Percentiles rank a stretch among this genome's conserved stretches.
These are phyloP conservation scores for Lysandra coridon DNA, from an alignment of 2,888 invertebrate genomes.

Conservation along the genomic window DNA sequence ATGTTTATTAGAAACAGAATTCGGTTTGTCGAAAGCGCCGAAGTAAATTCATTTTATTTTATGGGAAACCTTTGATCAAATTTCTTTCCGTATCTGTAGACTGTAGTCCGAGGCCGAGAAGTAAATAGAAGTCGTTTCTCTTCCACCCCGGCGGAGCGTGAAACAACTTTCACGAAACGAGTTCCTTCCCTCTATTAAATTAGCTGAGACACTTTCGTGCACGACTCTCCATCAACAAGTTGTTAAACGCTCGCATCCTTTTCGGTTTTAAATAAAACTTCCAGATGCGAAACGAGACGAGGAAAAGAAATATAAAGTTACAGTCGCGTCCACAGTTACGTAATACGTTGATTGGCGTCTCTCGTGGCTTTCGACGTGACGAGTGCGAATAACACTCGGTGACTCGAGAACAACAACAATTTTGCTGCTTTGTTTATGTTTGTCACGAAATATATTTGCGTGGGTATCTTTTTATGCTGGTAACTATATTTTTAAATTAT, in stretches of 20 bases:
- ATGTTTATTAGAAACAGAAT: conserved; percentile 3
- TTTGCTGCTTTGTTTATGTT: not conserved
- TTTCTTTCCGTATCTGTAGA: conserved; percentile 29
- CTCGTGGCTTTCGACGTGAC: conserved; percentile 7
- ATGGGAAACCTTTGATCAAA: conserved; percentile 31
- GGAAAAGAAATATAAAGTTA: conserved; percentile 2
- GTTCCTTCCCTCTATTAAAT: conserved; percentile 34
- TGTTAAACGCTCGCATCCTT: conserved; percentile 24
- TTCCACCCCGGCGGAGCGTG: conserved; percentile 35
- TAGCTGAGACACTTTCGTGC: conserved; percentile 31
- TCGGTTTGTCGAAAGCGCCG: conserved; percentile 14
- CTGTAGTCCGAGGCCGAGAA: conserved; percentile 31
- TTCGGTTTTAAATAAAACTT: not conserved
- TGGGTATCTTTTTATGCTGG: not conserved
- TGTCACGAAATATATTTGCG: not conserved
- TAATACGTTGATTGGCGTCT: conserved; percentile 21
- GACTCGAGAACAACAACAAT: not conserved
- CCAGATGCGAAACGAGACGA: not conserved
- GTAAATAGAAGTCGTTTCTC: conserved; percentile 38
- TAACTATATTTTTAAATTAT: too few species aligned
- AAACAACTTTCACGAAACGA: conserved; percentile 37
- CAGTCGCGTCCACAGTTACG: not conserved
- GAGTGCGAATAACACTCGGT: conserved; percentile 1
- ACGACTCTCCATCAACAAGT: conserved; percentile 31
- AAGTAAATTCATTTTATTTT: conserved; percentile 30